Conservation (phyloP, 2,113 vertebrate genomes). For the Sapajus apella region DNA sequence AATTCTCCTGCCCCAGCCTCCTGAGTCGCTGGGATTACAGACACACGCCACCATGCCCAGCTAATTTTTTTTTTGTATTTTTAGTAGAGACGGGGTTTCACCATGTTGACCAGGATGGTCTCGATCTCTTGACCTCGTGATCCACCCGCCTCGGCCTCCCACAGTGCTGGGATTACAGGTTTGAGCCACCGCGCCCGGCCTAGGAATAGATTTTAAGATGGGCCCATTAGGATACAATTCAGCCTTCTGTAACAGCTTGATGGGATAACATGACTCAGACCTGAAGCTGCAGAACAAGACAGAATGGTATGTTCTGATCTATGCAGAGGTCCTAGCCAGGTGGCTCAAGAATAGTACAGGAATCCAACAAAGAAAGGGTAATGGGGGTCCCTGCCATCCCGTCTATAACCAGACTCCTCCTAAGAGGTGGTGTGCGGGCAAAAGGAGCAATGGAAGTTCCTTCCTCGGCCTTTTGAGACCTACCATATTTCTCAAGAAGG, state of each 20-base stretch:
- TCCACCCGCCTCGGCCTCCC: no score
- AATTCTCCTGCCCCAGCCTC: no score
- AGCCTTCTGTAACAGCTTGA: background rate
- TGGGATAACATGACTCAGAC: rapidly evolving
- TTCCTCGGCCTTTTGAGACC: background rate
- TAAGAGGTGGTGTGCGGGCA: background rate
- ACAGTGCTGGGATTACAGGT: no score
- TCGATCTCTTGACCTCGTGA: no score
- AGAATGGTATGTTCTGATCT: background rate
- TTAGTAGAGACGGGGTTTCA: no score
- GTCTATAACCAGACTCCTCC: background rate
- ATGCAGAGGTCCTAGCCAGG: background rate
- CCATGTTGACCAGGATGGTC: no score
- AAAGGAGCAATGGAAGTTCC: background rate
- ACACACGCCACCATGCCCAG: no score
- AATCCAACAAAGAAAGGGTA: background rate
- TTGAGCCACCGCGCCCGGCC: no score
- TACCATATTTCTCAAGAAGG: background rate
- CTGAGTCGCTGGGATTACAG: no score
- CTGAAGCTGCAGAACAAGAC: background rate
- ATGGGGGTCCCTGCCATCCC: no score
- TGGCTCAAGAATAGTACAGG: background rate
- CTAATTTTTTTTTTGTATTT: no score
- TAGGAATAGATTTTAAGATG: background rate
- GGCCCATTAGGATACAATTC: background rate